phyloP scores from a whole-genome alignment of 1,140 invertebrate species.

The Arion vulgaris region DNA sequence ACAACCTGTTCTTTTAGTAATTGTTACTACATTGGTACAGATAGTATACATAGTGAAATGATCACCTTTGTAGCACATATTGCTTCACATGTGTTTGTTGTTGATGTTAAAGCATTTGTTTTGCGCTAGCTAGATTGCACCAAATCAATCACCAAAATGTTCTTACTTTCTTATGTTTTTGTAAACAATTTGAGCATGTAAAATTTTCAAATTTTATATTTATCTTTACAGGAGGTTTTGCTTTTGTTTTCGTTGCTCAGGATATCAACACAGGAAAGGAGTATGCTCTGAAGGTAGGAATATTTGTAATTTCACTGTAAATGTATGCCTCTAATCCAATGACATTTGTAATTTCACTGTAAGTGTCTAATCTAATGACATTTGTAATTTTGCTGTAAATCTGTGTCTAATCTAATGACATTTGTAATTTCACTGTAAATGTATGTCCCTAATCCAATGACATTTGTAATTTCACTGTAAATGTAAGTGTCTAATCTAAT shows the following conservation, averaged over 20 bases:
- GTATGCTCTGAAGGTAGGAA: constrained; percentile 82
- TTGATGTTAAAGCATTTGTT: no score
- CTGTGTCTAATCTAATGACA: not conserved
- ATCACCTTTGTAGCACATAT: no score
- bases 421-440: not conserved
- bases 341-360: not conserved
- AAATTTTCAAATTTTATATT: not conserved
- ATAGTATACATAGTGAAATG: not conserved
- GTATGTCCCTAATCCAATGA: no score
- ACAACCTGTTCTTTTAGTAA: not conserved
- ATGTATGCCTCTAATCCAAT: not conserved
- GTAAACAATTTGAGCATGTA: no score
- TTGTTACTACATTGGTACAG: not conserved
- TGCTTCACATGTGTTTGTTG: no score
- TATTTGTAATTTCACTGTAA: not conserved
- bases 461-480: no score
- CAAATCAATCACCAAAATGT: no score
- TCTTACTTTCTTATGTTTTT: no score
- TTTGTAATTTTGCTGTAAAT: not conserved
- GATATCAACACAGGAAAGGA: constrained; percentile 88
- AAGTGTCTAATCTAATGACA: not conserved
- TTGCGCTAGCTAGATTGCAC: no score
- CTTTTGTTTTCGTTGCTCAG: constrained; percentile 93
- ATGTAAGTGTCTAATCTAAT: no score
- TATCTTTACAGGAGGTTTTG: constrained; percentile 87